Conservation (phyloP, 2,888 invertebrate species). For the Tipula helvola region DNA sequence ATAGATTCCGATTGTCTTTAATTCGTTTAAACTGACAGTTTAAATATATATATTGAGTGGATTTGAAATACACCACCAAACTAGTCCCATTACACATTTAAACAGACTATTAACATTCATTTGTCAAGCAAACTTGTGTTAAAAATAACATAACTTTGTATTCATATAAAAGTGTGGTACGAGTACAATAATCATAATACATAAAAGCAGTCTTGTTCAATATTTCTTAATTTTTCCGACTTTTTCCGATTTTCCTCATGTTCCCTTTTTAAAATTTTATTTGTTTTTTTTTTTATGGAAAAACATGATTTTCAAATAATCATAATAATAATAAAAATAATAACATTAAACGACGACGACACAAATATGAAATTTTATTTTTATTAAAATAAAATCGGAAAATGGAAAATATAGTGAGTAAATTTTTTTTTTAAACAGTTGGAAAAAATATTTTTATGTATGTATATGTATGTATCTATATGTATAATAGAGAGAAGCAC, state of each 20-base stretch:
- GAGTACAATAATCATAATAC: too few species aligned
- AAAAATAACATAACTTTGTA: too few species aligned
- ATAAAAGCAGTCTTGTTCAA: background rate
- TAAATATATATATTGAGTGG: too few species aligned
- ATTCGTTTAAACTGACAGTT: too few species aligned
- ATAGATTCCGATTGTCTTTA: too few species aligned
- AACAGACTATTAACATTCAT: too few species aligned
- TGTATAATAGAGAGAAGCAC: background rate
- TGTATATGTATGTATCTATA: background rate
- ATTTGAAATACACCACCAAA: too few species aligned
- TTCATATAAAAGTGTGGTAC: too few species aligned
- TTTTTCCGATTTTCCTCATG: background rate
- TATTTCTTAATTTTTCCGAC: background rate
- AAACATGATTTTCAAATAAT: background rate
- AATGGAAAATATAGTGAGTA: background rate
- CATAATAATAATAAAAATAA: background rate
- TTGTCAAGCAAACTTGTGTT: too few species aligned
- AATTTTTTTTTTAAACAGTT: background rate
- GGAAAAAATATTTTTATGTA: background rate
- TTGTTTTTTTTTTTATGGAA: background rate
- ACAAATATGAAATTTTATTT: background rate
- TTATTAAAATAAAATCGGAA: background rate
- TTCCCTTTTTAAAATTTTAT: background rate
- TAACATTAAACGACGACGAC: background rate
- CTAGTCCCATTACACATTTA: too few species aligned